These are phyloP conservation scores for Aphyosemion australe DNA, from an alignment of 2,113 vertebrate species.

Conservation along the genomic window DNA sequence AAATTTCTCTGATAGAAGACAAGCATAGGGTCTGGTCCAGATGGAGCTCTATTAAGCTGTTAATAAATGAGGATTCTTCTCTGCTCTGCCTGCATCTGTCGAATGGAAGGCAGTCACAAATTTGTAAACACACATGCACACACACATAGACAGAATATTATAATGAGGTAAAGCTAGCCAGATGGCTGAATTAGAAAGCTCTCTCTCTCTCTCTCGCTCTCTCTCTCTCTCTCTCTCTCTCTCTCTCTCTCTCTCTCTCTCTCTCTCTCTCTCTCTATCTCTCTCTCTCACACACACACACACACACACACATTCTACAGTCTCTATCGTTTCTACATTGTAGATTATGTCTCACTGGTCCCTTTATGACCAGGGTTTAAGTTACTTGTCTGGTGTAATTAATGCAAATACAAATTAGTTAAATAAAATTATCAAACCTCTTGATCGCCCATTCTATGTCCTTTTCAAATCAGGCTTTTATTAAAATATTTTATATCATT, in stretches of 20 bases:
- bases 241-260: conserved; percentile 29
- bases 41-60: conserved; percentile 90
- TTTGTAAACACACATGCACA: conserved; percentile 63
- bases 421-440: no score
- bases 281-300: conserved; percentile 6
- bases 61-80: conserved; percentile 87
- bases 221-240: conserved; percentile 9
- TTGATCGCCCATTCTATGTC: no score
- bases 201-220: conserved; percentile 45
- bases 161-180: conserved; percentile 88
- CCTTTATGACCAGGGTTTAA: conserved; percentile 31
- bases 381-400: not conserved
- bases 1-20: conserved; percentile 83
- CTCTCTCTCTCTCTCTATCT: conserved; percentile 36
- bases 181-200: conserved; percentile 86
- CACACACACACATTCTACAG: conserved; percentile 12
- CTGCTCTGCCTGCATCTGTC: conserved; percentile 86
- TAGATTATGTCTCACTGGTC: conserved; percentile 33
- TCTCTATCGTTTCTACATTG: conserved; percentile 37
- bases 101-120: conserved; percentile 86
- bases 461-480: no score
- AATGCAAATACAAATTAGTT: no score
- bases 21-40: conserved; percentile 84
- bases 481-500: no score
- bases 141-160: conserved; percentile 76